These are phyloP conservation scores for Sclerurus mexicanus DNA, from an alignment of 2,113 vertebrate genomes.

Conservation along the genomic window DNA sequence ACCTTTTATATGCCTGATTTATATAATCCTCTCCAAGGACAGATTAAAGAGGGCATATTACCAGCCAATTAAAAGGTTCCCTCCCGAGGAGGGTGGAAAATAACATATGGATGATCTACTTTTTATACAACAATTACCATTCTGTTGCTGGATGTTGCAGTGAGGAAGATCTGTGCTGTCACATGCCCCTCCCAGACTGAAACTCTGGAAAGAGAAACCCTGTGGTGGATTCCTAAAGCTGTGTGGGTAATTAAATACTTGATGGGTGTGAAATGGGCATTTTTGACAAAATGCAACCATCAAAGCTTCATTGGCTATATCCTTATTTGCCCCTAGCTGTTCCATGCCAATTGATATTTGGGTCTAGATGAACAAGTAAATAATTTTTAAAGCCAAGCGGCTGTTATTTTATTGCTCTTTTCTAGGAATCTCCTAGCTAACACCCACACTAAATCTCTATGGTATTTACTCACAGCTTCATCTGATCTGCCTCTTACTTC, in stretches of 20 bases:
- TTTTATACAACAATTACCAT: constrained; percentile 18
- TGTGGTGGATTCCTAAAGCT: background rate
- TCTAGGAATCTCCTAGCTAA: constrained; percentile 21
- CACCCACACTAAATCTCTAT: background rate
- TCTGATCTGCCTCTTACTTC: background rate
- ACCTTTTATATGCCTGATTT: constrained; percentile 50
- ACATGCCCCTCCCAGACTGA: background rate
- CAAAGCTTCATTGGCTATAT: background rate
- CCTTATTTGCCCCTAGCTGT: background rate
- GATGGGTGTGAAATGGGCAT: background rate
- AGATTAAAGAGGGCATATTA: constrained; percentile 19
- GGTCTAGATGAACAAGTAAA: background rate
- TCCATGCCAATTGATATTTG: background rate
- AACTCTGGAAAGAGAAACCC: background rate
- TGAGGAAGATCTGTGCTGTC: background rate
- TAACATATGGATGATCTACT: constrained; percentile 13
- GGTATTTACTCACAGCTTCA: constrained; percentile 15
- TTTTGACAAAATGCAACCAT: background rate
- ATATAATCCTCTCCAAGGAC: constrained; percentile 39
- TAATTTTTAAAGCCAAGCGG: background rate
- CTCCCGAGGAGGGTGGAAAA: constrained; percentile 50
- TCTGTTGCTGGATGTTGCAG: constrained; percentile 37
- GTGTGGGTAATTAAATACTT: background rate
- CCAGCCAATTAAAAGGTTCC: constrained; percentile 54
- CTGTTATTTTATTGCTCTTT: background rate